Base-by-base conservation (phyloP, 2,797 vertebrate species). In the Leuciscus waleckii region DNA sequence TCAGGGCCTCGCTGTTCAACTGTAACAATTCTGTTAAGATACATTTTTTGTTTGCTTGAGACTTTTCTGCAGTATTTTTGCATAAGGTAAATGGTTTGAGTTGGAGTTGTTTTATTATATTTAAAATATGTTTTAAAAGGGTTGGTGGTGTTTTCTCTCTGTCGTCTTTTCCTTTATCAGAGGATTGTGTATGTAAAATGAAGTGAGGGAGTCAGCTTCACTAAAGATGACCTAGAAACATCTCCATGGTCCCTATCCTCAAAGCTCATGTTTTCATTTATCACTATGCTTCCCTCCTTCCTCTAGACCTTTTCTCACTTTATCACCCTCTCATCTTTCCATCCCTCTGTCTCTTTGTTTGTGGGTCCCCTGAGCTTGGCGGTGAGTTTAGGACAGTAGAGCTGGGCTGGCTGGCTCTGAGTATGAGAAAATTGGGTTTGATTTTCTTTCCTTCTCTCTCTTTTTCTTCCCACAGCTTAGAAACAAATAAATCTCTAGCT, bases 341-440 rank as follows among this genome's bases (percentile, higher is more conserved):
- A 23, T 14, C 79, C 11, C 82, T 78, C 73, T 81, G 39, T 1
- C 87, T 78, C 83, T 90, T 88, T 88, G 29, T 90, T 88, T 88
- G 29, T 87, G 79, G 88, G 84, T 92, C 93, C 82, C 87, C 0
- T 4, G 93, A 89, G 94, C 87, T 83, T 89, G 74, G 46, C 35
- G 87, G 82, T 88, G 89, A 86, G 87, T 68, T 75, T 88, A 86
- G 87, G 87, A 91, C 46, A 68, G 85, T 91, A 89, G 65, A 79
- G 80, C 63, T 39, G n/a, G 69, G 65, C n/a, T n/a, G 49, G 14
- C 63, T 82, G 29, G 85, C 85, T 90, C 90, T 89, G 90, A 94
- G 90, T 92, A 91, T 95, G 93, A 94, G 93, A 95, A 95, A 93
- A 90, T 94, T 93, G 89, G 51, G 78, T 83, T 92, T 82, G 26